A percentile compares a stretch with the other conserved stretches of the same genome.
Conservation (phyloP, 2,888 invertebrate species). For the Drosophila ustulata region DNA sequence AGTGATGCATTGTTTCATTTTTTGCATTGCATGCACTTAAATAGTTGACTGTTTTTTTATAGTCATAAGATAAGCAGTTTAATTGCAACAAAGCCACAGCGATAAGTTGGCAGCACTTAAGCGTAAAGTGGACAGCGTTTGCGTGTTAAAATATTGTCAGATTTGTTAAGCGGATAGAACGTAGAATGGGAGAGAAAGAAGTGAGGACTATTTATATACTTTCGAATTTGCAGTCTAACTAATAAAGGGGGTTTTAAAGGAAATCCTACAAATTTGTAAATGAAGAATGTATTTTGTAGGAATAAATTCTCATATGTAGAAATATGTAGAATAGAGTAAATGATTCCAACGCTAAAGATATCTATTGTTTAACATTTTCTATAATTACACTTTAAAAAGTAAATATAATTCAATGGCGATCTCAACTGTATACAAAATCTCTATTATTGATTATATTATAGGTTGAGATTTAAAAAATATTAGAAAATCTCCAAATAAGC, state of each 20-base stretch:
- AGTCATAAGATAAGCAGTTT: neutral
- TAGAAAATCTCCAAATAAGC: neutral
- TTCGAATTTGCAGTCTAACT: no score
- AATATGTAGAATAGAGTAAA: no score
- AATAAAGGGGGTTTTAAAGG: no score
- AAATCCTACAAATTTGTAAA: no score
- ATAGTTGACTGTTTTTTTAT: neutral
- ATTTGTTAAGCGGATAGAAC: no score
- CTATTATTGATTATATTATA: neutral
- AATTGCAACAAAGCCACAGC: neutral
- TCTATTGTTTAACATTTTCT: neutral
- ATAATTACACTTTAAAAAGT: constrained; percentile 1
- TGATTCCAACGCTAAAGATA: neutral
- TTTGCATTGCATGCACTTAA: neutral
- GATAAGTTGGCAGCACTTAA: neutral
- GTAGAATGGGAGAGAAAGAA: no score
- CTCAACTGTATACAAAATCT: neutral
- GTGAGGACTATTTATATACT: no score
- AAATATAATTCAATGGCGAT: neutral
- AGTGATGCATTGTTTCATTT: neutral
- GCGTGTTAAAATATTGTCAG: neutral
- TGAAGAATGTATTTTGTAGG: neutral
- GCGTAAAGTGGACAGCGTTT: neutral
- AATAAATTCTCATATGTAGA: neutral
- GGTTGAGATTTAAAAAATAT: constrained; percentile 2